Conservation (phyloP, 2,113 vertebrate genomes). For the Sapayoa aenigma region DNA sequence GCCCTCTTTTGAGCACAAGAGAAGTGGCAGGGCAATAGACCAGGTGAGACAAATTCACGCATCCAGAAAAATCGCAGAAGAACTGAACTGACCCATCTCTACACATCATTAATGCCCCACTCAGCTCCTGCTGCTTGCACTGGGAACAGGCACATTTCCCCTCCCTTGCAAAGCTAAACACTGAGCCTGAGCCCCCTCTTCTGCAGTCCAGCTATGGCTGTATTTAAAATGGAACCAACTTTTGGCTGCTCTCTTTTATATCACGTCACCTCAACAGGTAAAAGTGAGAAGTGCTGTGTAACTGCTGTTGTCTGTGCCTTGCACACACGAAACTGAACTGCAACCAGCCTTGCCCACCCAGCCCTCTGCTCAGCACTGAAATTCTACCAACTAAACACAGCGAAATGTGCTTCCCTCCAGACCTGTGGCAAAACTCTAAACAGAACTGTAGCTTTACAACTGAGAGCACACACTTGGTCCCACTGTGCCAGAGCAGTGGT, state of each 20-base stretch:
- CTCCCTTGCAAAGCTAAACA: neutral
- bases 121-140: neutral
- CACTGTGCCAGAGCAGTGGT: neutral
- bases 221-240: neutral
- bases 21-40: slow-evolving; percentile 6
- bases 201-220: neutral
- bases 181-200: neutral
- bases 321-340: neutral
- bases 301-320: neutral
- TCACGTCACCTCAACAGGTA: neutral
- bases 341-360: fast-evolving
- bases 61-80: neutral
- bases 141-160: neutral
- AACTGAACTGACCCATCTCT: neutral
- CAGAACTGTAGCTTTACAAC: neutral
- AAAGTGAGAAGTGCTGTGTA: neutral
- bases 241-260: neutral
- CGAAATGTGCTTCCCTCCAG: fast-evolving
- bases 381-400: neutral
- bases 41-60: neutral
- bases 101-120: neutral
- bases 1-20: neutral
- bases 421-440: neutral
- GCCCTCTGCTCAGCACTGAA: neutral
- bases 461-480: neutral